Evolutionary conservation across 2,888 invertebrate species (phyloP), one percentile per base, ranked within the genome.

Genomic region (Diaperis boleti): DNA sequence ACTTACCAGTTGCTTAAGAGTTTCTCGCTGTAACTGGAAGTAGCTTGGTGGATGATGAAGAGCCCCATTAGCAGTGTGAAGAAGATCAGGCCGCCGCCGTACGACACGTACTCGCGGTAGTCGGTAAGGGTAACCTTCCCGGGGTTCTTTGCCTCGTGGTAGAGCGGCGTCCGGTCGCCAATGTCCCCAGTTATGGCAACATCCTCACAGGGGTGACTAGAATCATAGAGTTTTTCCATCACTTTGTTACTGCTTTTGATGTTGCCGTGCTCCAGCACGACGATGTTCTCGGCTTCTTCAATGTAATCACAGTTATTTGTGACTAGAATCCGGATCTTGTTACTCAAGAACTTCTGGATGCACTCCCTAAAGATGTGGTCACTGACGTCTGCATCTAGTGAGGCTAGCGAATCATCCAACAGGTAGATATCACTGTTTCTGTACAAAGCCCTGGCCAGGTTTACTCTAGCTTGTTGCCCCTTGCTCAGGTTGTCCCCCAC

Each of bases 401-500:
- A 70, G 2, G 75, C 70, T 11, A 78, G 63, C 56, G 72, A 74
- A 33, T 78, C 78, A 59, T 78, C 78, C 13, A 78, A 47, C 18
- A 78, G 63, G 49, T 77, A 78, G 45, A 78, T 76, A 62, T 78
- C 76, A 41, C 72, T 71, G 2, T 75, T 64, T 60, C 68, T 75
- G 54, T 78, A 78, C 7, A 76, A 64, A 8, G 77, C 76, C 57
- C 78, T 67, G 0, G 77, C 77, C 14, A 78, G 59, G 59, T 74
- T 76, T n/a, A 78, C 73, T 41, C 78, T 67, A 5, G 75, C 69
- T 70, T 77, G 75, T 56, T 77, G 89, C 13, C 88, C 88, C 45
- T 88, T 88, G 72, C 87, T 87, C 45, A 89, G 76, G 66, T 85
- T 85, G 68, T 89, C 88, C 2, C 89, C 88, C 1, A 89, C 85